Evolutionary conservation across 2,888 invertebrate species (phyloP).

Genomic region (Hypsopygia costalis): DNA sequence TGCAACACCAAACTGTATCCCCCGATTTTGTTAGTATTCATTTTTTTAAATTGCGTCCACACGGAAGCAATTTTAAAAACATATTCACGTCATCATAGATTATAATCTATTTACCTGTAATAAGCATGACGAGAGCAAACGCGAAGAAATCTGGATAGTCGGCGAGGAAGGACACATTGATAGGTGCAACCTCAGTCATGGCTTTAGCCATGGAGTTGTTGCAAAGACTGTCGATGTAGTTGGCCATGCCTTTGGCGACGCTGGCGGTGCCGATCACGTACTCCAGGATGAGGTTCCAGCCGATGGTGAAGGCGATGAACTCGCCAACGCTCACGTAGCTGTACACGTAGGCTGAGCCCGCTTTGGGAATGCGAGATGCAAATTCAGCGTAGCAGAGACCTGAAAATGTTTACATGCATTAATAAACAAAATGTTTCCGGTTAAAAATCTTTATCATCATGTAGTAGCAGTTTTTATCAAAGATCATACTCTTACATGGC

Average conservation of each 20-base stretch:
- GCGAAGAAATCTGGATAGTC: slow-evolving; percentile 90
- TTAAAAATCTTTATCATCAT: too few species aligned
- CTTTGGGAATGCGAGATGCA: slow-evolving; percentile 91
- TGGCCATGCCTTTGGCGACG: slow-evolving; percentile 88
- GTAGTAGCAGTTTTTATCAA: too few species aligned
- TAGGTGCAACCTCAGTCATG: slow-evolving; percentile 83
- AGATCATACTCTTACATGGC: too few species aligned
- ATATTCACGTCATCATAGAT: too few species aligned
- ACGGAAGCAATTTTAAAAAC: too few species aligned
- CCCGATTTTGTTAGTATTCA: too few species aligned
- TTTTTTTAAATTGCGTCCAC: too few species aligned
- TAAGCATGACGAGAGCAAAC: slow-evolving; percentile 83
- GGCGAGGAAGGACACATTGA: slow-evolving; percentile 83
- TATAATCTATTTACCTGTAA: slow-evolving; percentile 84
- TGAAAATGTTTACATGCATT: too few species aligned
- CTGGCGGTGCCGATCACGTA: slow-evolving; percentile 92
- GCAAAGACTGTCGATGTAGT: slow-evolving; percentile 87
- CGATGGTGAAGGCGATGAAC: slow-evolving; percentile 94
- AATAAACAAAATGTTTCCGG: too few species aligned
- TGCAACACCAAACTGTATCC: too few species aligned
- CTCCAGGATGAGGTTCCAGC: slow-evolving; percentile 96
- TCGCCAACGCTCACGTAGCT: slow-evolving; percentile 96
- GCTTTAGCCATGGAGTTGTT: slow-evolving; percentile 84
- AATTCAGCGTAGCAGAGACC: slow-evolving; percentile 95
- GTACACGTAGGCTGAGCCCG: slow-evolving; percentile 96